A percentile compares a stretch with the other conserved stretches of the same genome.
Evolutionary conservation across 2,113 vertebrate species (phyloP).

Genomic region (Neoarius graeffei): DNA sequence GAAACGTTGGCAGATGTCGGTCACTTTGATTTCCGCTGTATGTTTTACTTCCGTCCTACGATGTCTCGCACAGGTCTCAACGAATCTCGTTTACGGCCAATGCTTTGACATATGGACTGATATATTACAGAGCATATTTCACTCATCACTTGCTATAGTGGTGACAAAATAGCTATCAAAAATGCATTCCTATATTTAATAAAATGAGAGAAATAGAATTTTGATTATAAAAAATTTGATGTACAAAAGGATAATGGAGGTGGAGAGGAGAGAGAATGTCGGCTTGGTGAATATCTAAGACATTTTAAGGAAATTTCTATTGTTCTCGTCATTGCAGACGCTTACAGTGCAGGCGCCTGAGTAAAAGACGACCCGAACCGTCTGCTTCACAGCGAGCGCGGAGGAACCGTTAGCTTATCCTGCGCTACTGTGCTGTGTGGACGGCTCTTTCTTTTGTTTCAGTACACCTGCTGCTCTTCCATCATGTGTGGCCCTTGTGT

Average conservation of each 20-base stretch:
- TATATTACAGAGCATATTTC: no score
- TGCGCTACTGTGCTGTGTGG: not conserved
- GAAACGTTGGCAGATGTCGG: no score
- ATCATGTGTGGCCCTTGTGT: constrained; percentile 46
- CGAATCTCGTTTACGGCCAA: no score
- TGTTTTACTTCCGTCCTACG: no score
- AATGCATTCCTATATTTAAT: no score
- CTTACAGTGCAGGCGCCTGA: not conserved
- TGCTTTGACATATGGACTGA: no score
- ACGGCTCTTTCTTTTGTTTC: constrained; percentile 40
- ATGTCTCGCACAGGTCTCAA: no score
- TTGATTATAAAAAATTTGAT: not conserved
- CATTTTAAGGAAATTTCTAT: constrained; percentile 2
- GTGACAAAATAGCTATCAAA: no score
- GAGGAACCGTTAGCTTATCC: not conserved
- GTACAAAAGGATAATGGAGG: constrained; percentile 25
- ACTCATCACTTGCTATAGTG: no score
- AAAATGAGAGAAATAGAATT: not conserved
- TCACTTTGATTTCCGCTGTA: no score
- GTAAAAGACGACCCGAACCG: not conserved
- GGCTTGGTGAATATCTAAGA: not conserved
- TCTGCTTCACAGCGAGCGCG: not conserved
- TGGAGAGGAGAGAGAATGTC: not conserved
- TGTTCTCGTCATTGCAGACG: not conserved
- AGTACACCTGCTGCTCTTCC: constrained; percentile 46